Base-by-base conservation (phyloP, 2,888 invertebrate genomes). In the Sialis fuliginosa region DNA sequence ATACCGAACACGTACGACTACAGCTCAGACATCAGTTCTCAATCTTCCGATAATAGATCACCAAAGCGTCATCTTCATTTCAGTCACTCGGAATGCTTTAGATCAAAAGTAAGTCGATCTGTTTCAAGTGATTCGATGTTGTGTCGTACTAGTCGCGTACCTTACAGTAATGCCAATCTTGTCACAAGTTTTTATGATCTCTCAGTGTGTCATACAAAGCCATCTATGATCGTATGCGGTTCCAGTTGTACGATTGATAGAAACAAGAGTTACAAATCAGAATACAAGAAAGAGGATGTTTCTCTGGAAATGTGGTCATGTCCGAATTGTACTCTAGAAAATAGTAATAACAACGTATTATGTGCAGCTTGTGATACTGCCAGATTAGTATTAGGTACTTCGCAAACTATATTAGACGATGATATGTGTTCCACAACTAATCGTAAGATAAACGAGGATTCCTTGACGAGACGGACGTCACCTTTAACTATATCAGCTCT, bases 361-460 rank as follows among this genome's bases (percentile, higher is more conserved):
- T 87, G 87, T 61, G 81, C 81, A 55, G 81, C 83, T 1, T 87
- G 87, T 56, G 73, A 83, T 54, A 74, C 81, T 1, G 84, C 84
- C 0, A 48, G 45, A 40, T 46, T 32, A 46, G 40, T 30, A 39
- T 41, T 46, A 41, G 73, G 83, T 54, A 74, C 81, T 1, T 84
- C 84, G 0, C 48, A 46, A 40, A 46, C 22, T 43, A 42, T 30
- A 33, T 41, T 46, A 41, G 46, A 44, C 44, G 48, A 42, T 44
- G 42, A 42, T 33, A 62, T 30, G 13, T 42, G 32, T 31, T 30
- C 22, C 9, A 42, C 10, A 8, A 30, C 10, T 31, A n/a, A 22
- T 13, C 30, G 22, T 2, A 31, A 42, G n/a, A 42, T 31, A 30
- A 31, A 45, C 13, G 10, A 39, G 31, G 9, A 39, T 9, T 6